Conservation (phyloP, 2,113 vertebrate genomes). For the Nycticebus coucang region DNA sequence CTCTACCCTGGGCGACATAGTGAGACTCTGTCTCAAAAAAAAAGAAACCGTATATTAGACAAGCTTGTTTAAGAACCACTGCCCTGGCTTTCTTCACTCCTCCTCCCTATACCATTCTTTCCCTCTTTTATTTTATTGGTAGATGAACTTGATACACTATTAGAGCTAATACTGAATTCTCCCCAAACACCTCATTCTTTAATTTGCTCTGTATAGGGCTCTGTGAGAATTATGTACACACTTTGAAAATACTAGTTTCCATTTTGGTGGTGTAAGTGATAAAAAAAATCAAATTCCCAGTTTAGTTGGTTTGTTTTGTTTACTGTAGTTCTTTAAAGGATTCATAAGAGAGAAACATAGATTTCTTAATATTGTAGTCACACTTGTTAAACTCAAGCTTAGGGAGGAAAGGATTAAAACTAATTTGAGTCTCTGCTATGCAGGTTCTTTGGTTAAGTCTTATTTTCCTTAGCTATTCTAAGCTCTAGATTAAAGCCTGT, state of each 20-base stretch:
- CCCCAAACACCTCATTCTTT: not conserved
- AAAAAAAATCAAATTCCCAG: constrained; percentile 14
- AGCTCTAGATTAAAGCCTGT: constrained; percentile 57
- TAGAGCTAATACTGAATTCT: constrained; percentile 45
- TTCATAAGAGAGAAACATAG: constrained; percentile 32
- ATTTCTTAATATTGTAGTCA: constrained; percentile 57
- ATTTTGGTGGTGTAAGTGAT: constrained; percentile 37
- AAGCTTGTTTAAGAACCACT: constrained; percentile 33
- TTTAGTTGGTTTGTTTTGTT: constrained; percentile 40
- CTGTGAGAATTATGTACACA: not conserved
- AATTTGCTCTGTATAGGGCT: not conserved
- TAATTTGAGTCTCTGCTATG: constrained; percentile 49
- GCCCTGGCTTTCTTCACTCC: constrained; percentile 20
- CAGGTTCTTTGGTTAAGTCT: constrained; percentile 60
- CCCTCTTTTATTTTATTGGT: not conserved
- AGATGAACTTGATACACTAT: constrained; percentile 6
- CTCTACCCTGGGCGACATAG: too few relatives aligned
- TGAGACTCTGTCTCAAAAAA: too few relatives aligned
- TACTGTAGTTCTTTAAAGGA: constrained; percentile 36
- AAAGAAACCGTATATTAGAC: not conserved
- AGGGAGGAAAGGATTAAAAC: constrained; percentile 59
- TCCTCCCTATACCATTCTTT: not conserved
- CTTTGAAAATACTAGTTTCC: constrained; percentile 19
- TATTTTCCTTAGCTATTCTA: constrained; percentile 65
- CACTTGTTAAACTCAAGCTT: constrained; percentile 7